phyloP scores from a whole-genome alignment of 2,113 vertebrate species.

The Anoura caudifer region DNA sequence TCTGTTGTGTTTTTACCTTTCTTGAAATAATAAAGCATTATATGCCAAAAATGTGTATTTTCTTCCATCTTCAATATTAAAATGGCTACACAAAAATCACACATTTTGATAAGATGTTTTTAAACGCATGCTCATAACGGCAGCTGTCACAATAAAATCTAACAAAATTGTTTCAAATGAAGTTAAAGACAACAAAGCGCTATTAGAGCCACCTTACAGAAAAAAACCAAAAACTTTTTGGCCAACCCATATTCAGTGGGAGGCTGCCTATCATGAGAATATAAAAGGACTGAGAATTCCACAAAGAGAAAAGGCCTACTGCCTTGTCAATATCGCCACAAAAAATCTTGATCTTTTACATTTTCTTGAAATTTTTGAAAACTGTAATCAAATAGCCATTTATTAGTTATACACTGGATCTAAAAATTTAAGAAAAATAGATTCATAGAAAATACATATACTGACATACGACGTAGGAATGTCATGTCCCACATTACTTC shows the following conservation, averaged over 20 bases:
- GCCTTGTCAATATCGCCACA: not conserved
- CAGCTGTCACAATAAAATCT: too few species aligned
- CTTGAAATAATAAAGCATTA: too few species aligned
- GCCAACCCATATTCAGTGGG: not conserved
- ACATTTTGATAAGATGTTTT: too few species aligned
- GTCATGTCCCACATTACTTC: not conserved
- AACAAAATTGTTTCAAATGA: too few species aligned
- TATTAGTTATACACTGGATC: not conserved
- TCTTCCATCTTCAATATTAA: too few species aligned
- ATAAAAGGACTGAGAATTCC: not conserved
- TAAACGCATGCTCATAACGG: too few species aligned
- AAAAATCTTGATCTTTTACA: not conserved
- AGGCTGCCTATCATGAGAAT: not conserved
- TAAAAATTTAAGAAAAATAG: constrained; percentile 16
- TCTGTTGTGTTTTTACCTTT: too few species aligned
- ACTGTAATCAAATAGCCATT: not conserved
- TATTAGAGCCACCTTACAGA: too few species aligned
- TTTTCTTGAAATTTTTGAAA: constrained; percentile 24
- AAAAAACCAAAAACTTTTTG: too few species aligned
- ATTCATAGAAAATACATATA: not conserved
- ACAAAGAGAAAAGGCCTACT: not conserved
- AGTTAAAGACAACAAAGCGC: too few species aligned
- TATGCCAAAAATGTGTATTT: too few species aligned
- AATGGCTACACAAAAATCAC: too few species aligned
- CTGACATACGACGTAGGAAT: not conserved